Evolutionary conservation across 2,113 vertebrate genomes (phyloP).

Genomic region (Saimiri boliviensis): DNA sequence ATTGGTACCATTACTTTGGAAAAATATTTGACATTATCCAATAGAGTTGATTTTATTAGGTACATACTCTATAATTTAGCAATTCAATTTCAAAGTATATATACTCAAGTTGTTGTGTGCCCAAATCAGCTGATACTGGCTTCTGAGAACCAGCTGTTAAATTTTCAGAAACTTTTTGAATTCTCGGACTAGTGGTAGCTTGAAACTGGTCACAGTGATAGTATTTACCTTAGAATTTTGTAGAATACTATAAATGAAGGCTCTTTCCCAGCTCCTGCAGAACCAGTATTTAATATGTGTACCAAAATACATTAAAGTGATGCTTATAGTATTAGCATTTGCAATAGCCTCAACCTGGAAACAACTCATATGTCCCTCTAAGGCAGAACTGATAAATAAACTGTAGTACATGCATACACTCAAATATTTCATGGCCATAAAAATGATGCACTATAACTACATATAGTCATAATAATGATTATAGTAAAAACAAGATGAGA

Average conservation of each 20-base stretch:
- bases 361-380: neutral
- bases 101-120: neutral
- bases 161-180: neutral
- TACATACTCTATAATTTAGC: neutral
- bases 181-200: neutral
- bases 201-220: neutral
- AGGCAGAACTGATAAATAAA: neutral
- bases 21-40: neutral
- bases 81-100: neutral
- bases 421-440: neutral
- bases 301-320: neutral
- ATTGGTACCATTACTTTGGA: neutral
- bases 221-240: neutral
- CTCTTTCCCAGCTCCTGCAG: neutral
- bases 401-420: neutral
- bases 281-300: neutral
- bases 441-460: neutral
- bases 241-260: neutral
- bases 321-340: neutral
- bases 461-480: neutral
- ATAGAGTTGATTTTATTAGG: neutral
- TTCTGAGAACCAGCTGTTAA: neutral
- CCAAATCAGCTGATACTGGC: neutral
- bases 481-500: neutral
- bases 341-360: neutral